Percentiles rank a stretch among this genome's conserved stretches.
Evolutionary conservation across 2,113 vertebrate genomes (phyloP).

Genomic region (Agelaius phoeniceus): DNA sequence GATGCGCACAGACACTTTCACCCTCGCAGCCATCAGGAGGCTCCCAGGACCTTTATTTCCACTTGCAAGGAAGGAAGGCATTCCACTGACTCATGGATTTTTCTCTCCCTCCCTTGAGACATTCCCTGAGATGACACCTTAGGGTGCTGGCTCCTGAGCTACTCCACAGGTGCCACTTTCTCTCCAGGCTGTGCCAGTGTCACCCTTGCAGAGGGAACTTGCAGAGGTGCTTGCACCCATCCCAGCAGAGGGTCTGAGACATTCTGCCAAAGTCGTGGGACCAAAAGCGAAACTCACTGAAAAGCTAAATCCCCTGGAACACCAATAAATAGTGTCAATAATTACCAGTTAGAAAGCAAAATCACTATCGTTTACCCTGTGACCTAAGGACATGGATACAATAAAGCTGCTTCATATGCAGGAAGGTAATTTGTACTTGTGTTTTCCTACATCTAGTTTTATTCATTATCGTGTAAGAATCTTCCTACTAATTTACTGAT

Average conservation of each 20-base stretch:
- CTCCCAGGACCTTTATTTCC: neutral
- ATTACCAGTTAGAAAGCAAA: neutral
- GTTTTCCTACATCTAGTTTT: neutral
- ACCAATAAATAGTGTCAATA: neutral
- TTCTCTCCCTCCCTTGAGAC: neutral
- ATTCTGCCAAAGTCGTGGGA: neutral
- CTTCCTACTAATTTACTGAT: neutral
- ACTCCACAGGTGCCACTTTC: neutral
- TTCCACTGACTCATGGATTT: neutral
- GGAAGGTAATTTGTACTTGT: neutral
- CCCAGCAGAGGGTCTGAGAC: neutral
- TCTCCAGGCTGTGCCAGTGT: neutral
- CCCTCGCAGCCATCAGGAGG: neutral
- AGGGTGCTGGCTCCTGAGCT: neutral
- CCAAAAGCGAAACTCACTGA: neutral
- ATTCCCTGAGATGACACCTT: neutral
- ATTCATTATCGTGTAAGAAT: neutral
- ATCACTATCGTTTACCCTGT: rapidly evolving
- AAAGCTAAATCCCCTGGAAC: neutral
- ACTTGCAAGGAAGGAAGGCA: neutral
- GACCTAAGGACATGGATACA: neutral
- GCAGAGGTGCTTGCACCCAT: neutral
- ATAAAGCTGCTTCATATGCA: neutral
- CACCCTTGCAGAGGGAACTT: neutral
- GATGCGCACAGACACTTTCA: neutral